phyloP scores from a whole-genome alignment of 92 coral and sea anemone species.

The Micromussa lordhowensis region DNA sequence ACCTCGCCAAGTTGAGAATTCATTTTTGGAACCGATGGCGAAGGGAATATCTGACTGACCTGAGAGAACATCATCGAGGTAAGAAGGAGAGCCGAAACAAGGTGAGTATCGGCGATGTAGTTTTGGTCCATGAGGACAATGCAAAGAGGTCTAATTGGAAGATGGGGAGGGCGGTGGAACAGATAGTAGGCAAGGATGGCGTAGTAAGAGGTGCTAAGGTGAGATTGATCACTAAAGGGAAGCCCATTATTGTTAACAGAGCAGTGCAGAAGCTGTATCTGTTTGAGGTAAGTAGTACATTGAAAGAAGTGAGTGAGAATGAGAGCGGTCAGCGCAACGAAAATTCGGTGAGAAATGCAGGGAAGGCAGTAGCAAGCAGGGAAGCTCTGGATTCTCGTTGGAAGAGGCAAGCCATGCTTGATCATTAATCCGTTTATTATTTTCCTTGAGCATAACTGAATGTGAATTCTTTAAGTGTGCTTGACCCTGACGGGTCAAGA shows the following conservation, averaged over 20 bases:
- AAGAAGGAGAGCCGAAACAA: not conserved
- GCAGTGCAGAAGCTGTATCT: slow-evolving; percentile 30
- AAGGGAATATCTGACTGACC: slow-evolving; percentile 21
- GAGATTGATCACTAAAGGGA: slow-evolving; percentile 32
- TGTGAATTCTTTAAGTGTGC: no score
- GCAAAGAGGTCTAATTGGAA: slow-evolving; percentile 38
- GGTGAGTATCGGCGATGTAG: slow-evolving; percentile 30
- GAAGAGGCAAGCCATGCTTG: no score
- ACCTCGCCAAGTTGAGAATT: slow-evolving; percentile 25
- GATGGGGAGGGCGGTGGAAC: slow-evolving; percentile 23
- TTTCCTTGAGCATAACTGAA: no score
- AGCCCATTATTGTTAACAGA: slow-evolving; percentile 24
- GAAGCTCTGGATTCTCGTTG: no score
- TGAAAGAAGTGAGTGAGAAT: not conserved
- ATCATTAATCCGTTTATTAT: no score
- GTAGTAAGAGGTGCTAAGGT: slow-evolving; percentile 28
- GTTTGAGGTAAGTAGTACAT: slow-evolving; percentile 5
- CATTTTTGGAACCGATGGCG: slow-evolving; percentile 54
- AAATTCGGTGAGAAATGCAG: no score
- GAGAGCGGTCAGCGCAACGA: no score
- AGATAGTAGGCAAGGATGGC: slow-evolving; percentile 31
- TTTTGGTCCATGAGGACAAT: slow-evolving; percentile 54
- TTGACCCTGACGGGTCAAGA: no score
- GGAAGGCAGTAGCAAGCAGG: no score
- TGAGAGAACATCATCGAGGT: slow-evolving; percentile 43